Conservation (phyloP, 2,113 vertebrate genomes). For the Hyaena hyaena region DNA sequence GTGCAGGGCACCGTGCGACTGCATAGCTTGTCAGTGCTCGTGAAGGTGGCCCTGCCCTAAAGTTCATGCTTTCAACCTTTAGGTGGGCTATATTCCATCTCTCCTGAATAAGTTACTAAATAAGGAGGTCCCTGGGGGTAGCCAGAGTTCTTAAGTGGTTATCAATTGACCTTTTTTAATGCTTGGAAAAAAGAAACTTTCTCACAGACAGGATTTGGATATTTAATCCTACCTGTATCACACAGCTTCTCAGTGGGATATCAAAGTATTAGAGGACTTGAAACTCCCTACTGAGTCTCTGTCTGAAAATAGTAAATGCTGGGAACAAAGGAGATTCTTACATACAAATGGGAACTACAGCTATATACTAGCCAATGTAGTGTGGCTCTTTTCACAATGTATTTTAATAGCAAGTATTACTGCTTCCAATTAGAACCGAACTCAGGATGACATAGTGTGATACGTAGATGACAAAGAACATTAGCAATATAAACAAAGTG, state of each 20-base stretch:
- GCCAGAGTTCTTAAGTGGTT: constrained; percentile 1
- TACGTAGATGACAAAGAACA: neutral
- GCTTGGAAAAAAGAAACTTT: neutral
- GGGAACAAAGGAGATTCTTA: constrained; percentile 43
- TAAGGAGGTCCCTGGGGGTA: neutral
- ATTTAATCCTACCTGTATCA: constrained; percentile 46
- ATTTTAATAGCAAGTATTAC: constrained; percentile 29
- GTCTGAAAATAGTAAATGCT: constrained; percentile 54
- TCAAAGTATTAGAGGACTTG: constrained; percentile 51
- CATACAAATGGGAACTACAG: neutral
- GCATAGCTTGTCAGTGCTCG: neutral
- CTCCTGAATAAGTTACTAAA: constrained; percentile 39
- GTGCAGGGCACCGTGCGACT: neutral
- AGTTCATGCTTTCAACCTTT: neutral
- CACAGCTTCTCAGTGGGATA: constrained; percentile 12
- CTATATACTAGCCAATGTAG: constrained; percentile 32
- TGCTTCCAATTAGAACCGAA: neutral
- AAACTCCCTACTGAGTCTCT: constrained; percentile 54
- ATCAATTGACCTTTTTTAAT: constrained; percentile 45
- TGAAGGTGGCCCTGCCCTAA: neutral
- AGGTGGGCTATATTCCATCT: neutral
- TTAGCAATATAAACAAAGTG: constrained; percentile 42
- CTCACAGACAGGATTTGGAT: constrained; percentile 32
- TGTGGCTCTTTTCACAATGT: neutral
- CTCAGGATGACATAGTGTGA: neutral